These are phyloP conservation scores for Stenotaenia linearis DNA, from an alignment of 2,888 invertebrate genomes.

Conservation along the genomic window DNA sequence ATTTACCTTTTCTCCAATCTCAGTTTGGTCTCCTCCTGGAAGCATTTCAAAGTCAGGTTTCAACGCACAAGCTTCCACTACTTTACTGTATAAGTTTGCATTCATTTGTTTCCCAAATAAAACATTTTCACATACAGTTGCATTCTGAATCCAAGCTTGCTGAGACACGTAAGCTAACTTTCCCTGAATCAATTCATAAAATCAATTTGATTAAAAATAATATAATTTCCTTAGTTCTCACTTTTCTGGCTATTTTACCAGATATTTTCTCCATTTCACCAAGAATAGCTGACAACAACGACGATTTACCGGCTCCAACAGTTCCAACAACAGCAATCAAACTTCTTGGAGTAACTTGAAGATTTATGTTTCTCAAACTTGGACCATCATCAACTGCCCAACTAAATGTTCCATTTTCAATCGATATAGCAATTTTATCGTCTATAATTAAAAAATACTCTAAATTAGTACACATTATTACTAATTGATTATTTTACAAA, in stretches of 20 bases:
- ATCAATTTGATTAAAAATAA: neutral
- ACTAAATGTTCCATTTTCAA: conserved; percentile 79
- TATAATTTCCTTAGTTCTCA: no score
- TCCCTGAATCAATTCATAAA: conserved; percentile 43
- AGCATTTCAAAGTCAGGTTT: conserved; percentile 52
- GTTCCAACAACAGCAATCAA: conserved; percentile 80
- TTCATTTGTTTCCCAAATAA: conserved; percentile 50
- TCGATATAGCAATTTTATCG: conserved; percentile 60
- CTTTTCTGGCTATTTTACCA: conserved; percentile 69
- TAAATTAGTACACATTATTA: no score
- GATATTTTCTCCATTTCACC: conserved; percentile 83
- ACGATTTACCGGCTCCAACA: conserved; percentile 84
- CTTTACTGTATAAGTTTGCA: conserved; percentile 41
- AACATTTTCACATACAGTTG: conserved; percentile 52
- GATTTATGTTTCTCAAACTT: conserved; percentile 66
- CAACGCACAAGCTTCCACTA: conserved; percentile 50
- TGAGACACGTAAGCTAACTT: conserved; percentile 54
- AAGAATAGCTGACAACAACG: conserved; percentile 76
- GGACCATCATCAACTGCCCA: conserved; percentile 69
- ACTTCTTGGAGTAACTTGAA: conserved; percentile 60
- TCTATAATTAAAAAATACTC: conserved; percentile 51
- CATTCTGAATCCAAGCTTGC: conserved; percentile 56
- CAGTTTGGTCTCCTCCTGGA: conserved; percentile 53
- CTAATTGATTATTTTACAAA: neutral
- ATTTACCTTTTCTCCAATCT: conserved; percentile 55